Percentiles rank a stretch among this genome's conserved stretches.
Evolutionary conservation across 1,140 invertebrate genomes (phyloP).

Genomic region (Trypoxylus dichotomus): DNA sequence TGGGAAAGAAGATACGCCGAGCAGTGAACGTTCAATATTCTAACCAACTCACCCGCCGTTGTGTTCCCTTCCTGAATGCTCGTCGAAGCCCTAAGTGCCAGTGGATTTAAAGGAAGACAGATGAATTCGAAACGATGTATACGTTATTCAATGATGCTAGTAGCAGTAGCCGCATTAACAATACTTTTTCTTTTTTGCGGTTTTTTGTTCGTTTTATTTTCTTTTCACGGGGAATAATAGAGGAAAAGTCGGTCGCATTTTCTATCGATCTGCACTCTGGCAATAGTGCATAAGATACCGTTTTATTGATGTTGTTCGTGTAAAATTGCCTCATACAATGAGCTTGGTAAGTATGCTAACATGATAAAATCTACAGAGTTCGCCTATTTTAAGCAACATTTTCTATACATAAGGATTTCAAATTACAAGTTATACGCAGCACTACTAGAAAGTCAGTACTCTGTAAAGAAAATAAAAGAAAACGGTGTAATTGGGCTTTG

Average conservation of each 20-base stretch:
- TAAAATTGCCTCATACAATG: no score
- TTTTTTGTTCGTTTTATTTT: neutral
- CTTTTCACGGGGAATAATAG: neutral
- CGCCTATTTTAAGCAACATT: no score
- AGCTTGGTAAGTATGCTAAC: no score
- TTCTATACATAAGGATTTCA: no score
- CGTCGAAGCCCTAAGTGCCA: neutral
- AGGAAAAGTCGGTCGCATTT: neutral
- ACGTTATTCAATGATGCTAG: neutral
- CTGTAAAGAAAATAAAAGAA: no score
- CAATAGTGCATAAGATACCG: no score
- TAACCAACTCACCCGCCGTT: neutral
- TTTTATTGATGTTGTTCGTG: no score
- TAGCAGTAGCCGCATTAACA: neutral
- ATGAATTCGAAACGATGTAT: conserved; percentile 17
- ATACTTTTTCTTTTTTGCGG: neutral
- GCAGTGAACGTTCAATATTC: conserved; percentile 15
- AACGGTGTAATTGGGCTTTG: no score
- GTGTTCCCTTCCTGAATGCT: neutral
- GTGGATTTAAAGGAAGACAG: conserved; percentile 11
- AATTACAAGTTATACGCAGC: no score
- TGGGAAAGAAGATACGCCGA: neutral
- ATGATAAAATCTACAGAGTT: no score
- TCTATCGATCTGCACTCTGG: neutral
- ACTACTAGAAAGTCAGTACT: no score